Percentiles rank a stretch among this genome's conserved stretches.
phyloP scores from a whole-genome alignment of 2,888 invertebrate genomes.

The Hymenopus coronatus region DNA sequence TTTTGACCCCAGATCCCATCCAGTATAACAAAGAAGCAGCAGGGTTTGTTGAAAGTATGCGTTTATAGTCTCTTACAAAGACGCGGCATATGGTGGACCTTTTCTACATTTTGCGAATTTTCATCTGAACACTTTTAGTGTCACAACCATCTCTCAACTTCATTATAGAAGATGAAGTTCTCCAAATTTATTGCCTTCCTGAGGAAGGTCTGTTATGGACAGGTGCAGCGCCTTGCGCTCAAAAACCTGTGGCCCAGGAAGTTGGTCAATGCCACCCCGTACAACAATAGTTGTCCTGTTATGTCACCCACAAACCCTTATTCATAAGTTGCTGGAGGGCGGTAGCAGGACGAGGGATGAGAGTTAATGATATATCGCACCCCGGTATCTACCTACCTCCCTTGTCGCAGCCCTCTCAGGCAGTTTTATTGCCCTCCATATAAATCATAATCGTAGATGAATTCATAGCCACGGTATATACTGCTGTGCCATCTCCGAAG shows the following conservation, averaged over 20 bases:
- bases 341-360: neutral
- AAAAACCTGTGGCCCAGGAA: neutral
- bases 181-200: neutral
- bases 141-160: no score
- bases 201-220: neutral
- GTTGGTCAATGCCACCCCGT: neutral
- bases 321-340: neutral
- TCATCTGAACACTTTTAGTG: neutral
- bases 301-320: neutral
- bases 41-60: no score
- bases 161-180: neutral
- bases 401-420: neutral
- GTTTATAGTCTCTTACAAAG: no score
- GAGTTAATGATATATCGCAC: neutral
- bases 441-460: conserved; percentile 5
- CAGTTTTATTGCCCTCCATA: neutral
- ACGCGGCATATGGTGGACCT: no score
- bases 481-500: neutral
- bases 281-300: neutral
- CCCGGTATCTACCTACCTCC: neutral
- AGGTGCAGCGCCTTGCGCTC: neutral
- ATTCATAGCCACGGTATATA: neutral
- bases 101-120: no score
- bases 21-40: no score
- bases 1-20: no score